A percentile compares a stretch with the other conserved stretches of the same genome.
Conservation (phyloP, 2,797 vertebrate species). For the Denticeps clupeoides region DNA sequence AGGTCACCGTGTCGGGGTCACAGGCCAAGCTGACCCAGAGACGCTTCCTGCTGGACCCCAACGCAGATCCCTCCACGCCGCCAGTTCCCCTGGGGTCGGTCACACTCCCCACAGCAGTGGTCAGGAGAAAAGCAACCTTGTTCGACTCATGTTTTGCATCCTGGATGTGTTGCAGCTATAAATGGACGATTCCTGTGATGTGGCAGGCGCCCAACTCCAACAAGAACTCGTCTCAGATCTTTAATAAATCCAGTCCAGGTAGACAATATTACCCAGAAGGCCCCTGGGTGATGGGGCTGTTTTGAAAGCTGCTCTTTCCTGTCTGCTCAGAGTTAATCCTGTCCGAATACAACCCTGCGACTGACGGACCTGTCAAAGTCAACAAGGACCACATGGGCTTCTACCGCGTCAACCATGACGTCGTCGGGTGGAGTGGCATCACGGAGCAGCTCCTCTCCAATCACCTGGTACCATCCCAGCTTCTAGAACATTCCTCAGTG, state of each 20-base stretch:
- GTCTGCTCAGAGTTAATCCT: constrained; percentile 39
- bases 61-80: constrained; percentile 54
- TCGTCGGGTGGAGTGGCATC: constrained; percentile 52
- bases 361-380: constrained; percentile 56
- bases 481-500: too few relatives aligned
- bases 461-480: constrained; percentile 47
- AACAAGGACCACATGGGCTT: constrained; percentile 84
- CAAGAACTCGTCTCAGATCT: constrained; percentile 34
- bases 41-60: constrained; percentile 81
- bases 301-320: constrained; percentile 38
- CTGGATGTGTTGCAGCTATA: too few relatives aligned
- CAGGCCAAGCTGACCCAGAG: constrained; percentile 53
- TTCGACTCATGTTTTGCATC: too few relatives aligned
- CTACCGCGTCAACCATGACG: constrained; percentile 80
- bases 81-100: constrained; percentile 44
- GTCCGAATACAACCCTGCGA: constrained; percentile 18
- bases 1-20: constrained; percentile 36
- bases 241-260: constrained; percentile 60
- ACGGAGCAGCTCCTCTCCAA: constrained; percentile 40
- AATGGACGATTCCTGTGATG: constrained; percentile 84
- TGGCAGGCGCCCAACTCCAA: constrained; percentile 41
- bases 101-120: too few relatives aligned
- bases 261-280: too few relatives aligned
- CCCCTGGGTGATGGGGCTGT: constrained; percentile 70
- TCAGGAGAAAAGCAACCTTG: too few relatives aligned